Percentiles rank a stretch among this genome's conserved stretches.
These are phyloP conservation scores for Temnothorax nylanderi DNA, from an alignment of 1,140 invertebrate species.

Conservation along the genomic window DNA sequence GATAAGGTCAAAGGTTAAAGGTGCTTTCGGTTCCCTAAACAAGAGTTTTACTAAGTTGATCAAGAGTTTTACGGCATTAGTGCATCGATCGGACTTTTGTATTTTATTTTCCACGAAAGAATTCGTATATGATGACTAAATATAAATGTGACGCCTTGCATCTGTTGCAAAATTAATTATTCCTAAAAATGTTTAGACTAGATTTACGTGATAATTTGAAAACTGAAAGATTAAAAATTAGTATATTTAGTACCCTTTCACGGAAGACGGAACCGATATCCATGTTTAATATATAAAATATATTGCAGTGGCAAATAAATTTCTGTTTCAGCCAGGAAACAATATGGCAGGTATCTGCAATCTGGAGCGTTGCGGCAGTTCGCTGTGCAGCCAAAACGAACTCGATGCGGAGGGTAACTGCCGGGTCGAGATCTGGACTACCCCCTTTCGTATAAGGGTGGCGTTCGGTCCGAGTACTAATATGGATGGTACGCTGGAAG, in stretches of 20 bases:
- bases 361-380: conserved; percentile 91
- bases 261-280: neutral
- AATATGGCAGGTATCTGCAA: conserved; percentile 88
- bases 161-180: neutral
- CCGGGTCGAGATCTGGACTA: conserved; percentile 91
- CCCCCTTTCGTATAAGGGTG: conserved; percentile 91
- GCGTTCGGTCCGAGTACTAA: conserved; percentile 89
- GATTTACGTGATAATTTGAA: neutral
- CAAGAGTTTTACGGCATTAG: too few relatives aligned
- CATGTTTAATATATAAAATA: neutral
- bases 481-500: conserved; percentile 89
- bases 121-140: neutral
- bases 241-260: neutral
- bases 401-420: conserved; percentile 86
- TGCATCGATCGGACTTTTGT: neutral
- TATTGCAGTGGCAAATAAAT: neutral
- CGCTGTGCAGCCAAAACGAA: conserved; percentile 88
- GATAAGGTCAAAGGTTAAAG: too few relatives aligned
- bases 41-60: too few relatives aligned
- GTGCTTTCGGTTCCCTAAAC: too few relatives aligned
- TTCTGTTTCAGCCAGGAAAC: conserved; percentile 85
- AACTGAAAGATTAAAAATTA: neutral
- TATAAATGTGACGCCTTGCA: neutral
- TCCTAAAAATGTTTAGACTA: neutral
- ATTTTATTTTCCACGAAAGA: neutral